These are phyloP conservation scores for Streblospio benedicti DNA, from an alignment of 1,140 invertebrate genomes.

Conservation along the genomic window DNA sequence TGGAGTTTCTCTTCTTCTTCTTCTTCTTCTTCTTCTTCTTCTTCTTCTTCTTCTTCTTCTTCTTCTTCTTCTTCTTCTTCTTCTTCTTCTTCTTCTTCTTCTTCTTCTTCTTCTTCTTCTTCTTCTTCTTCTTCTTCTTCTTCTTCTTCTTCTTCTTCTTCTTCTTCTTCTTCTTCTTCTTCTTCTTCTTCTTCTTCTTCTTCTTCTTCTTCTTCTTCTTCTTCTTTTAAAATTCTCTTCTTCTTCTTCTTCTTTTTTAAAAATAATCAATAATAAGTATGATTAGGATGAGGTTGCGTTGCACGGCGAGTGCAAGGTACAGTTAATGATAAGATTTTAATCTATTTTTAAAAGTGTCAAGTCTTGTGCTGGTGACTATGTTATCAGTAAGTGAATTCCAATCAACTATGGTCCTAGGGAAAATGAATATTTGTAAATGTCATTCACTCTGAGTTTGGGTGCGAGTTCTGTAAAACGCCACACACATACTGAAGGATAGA, in stretches of 20 bases:
- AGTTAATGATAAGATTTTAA: no score
- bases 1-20: not conserved
- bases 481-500: no score
- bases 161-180: slow-evolving; percentile 2
- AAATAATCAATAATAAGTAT: no score
- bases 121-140: slow-evolving; percentile 5
- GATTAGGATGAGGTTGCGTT: no score
- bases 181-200: not conserved
- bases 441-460: slow-evolving; percentile 2
- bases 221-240: not conserved
- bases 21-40: not conserved
- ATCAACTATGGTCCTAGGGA: no score
- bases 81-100: not conserved
- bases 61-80: not conserved
- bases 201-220: not conserved
- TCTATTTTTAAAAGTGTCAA: no score
- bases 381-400: no score
- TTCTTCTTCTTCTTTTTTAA: no score
- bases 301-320: no score
- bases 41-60: not conserved
- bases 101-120: not conserved
- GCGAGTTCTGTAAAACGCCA: no score
- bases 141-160: slow-evolving; percentile 1
- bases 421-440: no score
- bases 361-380: no score